These are phyloP conservation scores for Sebastes baramenuke DNA, from an alignment of 2,797 vertebrate species.

Conservation along the genomic window DNA sequence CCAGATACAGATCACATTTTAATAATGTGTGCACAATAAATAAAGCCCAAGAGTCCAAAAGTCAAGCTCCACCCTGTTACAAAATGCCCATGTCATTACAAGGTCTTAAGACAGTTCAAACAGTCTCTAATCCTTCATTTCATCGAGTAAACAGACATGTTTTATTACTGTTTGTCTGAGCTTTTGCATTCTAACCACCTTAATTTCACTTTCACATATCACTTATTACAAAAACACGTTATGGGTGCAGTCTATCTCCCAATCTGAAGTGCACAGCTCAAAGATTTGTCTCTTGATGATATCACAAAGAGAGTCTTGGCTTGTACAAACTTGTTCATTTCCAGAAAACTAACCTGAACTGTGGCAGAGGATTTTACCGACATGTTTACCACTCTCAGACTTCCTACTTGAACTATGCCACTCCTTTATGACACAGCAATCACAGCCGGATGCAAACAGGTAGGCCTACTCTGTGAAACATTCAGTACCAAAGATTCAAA, in stretches of 20 bases:
- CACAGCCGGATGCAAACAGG: constrained; percentile 3
- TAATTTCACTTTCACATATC: constrained; percentile 51
- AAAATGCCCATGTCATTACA: constrained; percentile 24
- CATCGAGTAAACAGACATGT: constrained; percentile 40
- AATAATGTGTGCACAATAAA: constrained; percentile 55
- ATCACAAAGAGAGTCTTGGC: neutral
- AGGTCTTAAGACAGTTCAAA: constrained; percentile 50
- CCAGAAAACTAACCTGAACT: constrained; percentile 3
- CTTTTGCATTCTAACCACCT: constrained; percentile 18
- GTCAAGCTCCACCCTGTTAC: constrained; percentile 63
- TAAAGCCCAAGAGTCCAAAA: constrained; percentile 57
- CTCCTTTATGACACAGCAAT: constrained; percentile 10
- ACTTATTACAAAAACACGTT: neutral
- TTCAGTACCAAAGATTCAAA: neutral
- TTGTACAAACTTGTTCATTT: constrained; percentile 8
- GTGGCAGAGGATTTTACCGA: neutral
- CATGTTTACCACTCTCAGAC: neutral
- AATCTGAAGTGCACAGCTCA: neutral
- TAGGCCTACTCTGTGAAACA: neutral
- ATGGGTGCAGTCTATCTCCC: neutral
- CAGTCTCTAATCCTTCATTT: constrained; percentile 42
- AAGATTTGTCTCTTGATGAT: constrained; percentile 6
- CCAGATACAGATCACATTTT: constrained; percentile 20
- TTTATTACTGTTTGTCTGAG: neutral
- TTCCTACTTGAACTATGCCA: neutral